Base-by-base conservation (phyloP, 1,140 invertebrate species). In the Metaphire vulgaris region DNA sequence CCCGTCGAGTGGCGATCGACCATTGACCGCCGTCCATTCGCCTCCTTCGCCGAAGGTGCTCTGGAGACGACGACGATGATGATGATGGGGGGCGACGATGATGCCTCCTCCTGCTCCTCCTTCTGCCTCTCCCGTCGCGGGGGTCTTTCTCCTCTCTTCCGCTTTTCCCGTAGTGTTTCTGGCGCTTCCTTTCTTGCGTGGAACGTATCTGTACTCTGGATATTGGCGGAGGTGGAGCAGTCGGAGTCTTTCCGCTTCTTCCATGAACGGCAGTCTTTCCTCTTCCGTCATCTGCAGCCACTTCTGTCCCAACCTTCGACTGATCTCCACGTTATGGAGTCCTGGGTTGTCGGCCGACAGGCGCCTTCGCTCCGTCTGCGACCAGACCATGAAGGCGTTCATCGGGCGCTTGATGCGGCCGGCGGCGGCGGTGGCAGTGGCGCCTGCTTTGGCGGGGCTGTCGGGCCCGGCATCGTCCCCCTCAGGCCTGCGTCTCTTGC, bases 191-290 rank as follows among this genome's bases (percentile, higher is more conserved):
- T 41, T 73, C 67, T 90, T 81, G 66, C 89, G 81, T 1, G 89
- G 89, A 72, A 88, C 81, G 87, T 99, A 99, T 86, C 98, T 98
- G 88, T 99, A 99, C 83, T 98, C 95, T 0, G 96, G 97, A 84
- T 98, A 95, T 83, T 98, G 95, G 85, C 97, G 96, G 95, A 98
- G 98, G 87, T 98, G 97, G 6, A 97, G 92, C 0, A 95, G 93
- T 16, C 96, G 89, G 77, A 99, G 88, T 80, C 96, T 89, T 87
- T 99, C 99, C 29, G 97, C 97, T 85, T 99, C 96, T 85, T 99
- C 96, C 81, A 98, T 97, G 87, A 98, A 99, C 2, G 96, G 96
- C 76, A 95, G 88, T 85, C 98, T 98, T 81, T 99, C 95, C 28
- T 73, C 72, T 2, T 31, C 33, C 1, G 72, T 33, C 72, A 73